phyloP scores from a whole-genome alignment of 1,140 invertebrate species.

The Nasonia vitripennis region DNA sequence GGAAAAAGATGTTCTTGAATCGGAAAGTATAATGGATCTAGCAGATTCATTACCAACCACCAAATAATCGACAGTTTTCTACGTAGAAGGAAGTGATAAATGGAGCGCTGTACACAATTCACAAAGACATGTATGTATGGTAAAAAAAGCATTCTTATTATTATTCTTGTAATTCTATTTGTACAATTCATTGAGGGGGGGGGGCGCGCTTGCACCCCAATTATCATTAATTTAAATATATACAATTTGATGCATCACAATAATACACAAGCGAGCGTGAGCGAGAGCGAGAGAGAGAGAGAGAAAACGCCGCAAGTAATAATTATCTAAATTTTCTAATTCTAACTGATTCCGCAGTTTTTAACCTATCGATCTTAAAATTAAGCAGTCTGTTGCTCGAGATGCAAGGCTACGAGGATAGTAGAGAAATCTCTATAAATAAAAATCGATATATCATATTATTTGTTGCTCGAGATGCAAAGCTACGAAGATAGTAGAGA shows the following conservation, averaged over 20 bases:
- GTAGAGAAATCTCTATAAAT: no score
- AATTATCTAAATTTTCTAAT: background rate
- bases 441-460: no score
- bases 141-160: constrained; percentile 16
- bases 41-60: constrained; percentile 59
- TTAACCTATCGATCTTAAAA: background rate
- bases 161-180: background rate
- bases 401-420: no score
- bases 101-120: background rate
- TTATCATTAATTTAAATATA: background rate
- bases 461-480: no score
- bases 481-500: no score
- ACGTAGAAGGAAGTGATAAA: background rate
- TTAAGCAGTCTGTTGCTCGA: background rate
- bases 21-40: constrained; percentile 66
- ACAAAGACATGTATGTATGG: constrained; percentile 27
- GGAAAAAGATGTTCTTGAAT: constrained; percentile 62
- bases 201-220: background rate
- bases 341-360: background rate
- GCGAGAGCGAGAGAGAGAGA: no score
- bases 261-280: background rate
- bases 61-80: constrained; percentile 3
- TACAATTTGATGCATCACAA: background rate
- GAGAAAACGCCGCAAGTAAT: background rate
- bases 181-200: background rate